A percentile compares a stretch with the other conserved stretches of the same genome.
These are phyloP conservation scores for Varecia variegata DNA, from an alignment of 2,797 vertebrate genomes.

Conservation along the genomic window DNA sequence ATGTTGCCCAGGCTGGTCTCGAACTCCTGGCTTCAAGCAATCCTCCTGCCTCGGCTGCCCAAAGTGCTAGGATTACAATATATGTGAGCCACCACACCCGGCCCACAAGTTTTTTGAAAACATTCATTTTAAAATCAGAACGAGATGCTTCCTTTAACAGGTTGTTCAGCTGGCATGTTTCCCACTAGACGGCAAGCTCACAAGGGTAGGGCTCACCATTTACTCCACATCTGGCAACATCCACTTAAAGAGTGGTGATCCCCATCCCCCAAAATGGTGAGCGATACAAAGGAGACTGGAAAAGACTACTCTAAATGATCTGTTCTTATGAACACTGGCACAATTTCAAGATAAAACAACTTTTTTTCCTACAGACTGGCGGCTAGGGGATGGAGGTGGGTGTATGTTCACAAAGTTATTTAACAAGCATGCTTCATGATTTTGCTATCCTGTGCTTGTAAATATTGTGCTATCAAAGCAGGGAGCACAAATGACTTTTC, in stretches of 20 bases:
- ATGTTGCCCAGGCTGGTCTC: neutral
- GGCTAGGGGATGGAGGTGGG: neutral
- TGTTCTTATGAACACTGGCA: neutral
- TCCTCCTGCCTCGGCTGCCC: neutral
- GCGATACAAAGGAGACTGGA: neutral
- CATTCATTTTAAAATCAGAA: neutral
- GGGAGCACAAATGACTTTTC: neutral
- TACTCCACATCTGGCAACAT: neutral
- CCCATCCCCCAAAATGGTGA: neutral
- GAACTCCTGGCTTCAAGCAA: neutral
- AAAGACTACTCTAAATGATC: neutral
- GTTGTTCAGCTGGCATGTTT: neutral
- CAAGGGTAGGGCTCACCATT: neutral
- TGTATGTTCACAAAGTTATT: neutral
- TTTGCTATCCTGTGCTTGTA: neutral
- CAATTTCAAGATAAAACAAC: neutral
- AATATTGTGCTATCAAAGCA: neutral
- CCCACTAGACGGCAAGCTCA: neutral
- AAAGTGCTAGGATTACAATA: neutral
- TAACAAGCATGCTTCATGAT: neutral
- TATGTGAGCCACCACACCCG: neutral
- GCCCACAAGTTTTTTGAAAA: neutral
- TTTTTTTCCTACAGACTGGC: neutral
- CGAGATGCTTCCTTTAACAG: neutral
- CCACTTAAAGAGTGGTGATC: neutral